These are phyloP conservation scores for Toxostoma redivivum DNA, from an alignment of 2,113 vertebrate species.

Conservation along the genomic window DNA sequence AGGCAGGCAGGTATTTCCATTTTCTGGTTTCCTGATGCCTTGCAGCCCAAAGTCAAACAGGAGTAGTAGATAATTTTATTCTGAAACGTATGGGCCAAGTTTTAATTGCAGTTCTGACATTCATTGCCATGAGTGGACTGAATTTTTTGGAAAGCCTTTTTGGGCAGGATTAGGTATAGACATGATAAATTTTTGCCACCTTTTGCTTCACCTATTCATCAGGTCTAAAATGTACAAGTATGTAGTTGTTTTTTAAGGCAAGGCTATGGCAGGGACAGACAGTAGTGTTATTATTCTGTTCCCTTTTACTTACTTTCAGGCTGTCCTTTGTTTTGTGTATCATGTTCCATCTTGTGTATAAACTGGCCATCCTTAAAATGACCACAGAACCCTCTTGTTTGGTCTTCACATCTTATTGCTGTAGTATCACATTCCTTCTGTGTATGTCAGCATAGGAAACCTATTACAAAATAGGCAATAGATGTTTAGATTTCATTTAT, in stretches of 20 bases:
- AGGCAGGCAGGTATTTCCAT: background rate
- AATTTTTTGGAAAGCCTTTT: background rate
- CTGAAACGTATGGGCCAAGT: background rate
- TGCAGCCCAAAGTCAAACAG: background rate
- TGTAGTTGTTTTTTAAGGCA: background rate
- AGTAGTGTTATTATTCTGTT: background rate
- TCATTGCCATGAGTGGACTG: background rate
- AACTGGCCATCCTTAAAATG: background rate
- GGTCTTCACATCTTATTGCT: background rate
- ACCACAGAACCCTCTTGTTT: background rate
- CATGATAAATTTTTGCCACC: background rate
- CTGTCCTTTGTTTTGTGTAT: background rate
- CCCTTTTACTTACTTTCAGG: background rate
- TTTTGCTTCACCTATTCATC: background rate
- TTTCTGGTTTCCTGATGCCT: background rate
- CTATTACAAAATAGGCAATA: background rate
- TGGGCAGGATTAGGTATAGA: background rate
- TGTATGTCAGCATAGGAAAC: background rate
- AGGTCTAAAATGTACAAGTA: background rate
- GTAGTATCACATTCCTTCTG: background rate
- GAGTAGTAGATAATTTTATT: background rate
- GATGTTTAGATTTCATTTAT: background rate
- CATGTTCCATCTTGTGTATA: background rate
- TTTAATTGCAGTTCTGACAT: background rate
- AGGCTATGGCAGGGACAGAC: background rate